phyloP scores from a whole-genome alignment of 35 echinoderm and acorn worm species.

The Nesometra sesokonis region DNA sequence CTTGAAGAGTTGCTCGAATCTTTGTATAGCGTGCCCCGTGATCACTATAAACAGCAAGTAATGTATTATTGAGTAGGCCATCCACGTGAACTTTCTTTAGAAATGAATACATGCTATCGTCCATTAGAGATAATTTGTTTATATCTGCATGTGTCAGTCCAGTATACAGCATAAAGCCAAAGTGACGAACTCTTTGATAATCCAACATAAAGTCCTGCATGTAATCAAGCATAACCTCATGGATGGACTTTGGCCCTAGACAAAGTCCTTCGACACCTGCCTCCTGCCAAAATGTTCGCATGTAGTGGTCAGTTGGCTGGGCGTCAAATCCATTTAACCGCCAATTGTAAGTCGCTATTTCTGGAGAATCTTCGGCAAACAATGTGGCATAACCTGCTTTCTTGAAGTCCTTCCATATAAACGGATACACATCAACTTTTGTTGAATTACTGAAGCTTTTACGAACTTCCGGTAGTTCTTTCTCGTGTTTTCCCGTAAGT shows the following conservation, averaged over 20 bases:
- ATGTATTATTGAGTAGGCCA: conserved; percentile 28
- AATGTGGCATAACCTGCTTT: conserved; percentile 45
- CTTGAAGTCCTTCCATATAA: conserved; percentile 43
- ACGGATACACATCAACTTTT: conserved; percentile 30
- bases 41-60: conserved; percentile 41
- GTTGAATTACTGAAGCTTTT: not conserved
- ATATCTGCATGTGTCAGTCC: conserved; percentile 42
- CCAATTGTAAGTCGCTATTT: conserved; percentile 25
- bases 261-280: not conserved
- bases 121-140: conserved; percentile 22
- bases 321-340: conserved; percentile 35
- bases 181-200: conserved; percentile 27
- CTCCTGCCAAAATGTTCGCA: conserved; percentile 49
- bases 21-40: conserved; percentile 37
- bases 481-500: conserved; percentile 26
- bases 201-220: conserved; percentile 28
- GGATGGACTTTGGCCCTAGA: conserved; percentile 21
- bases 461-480: conserved; percentile 36
- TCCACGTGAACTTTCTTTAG: not conserved
- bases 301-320: conserved; percentile 59
- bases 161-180: conserved; percentile 38
- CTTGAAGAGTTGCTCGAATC: conserved; percentile 37
- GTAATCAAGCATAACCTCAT: conserved; percentile 44
- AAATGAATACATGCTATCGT: conserved; percentile 27
- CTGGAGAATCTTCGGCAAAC: conserved; percentile 44